A percentile compares a stretch with the other conserved stretches of the same genome.
These are phyloP conservation scores for Drosophila bunnanda DNA, from an alignment of 2,888 invertebrate genomes.

Conservation along the genomic window DNA sequence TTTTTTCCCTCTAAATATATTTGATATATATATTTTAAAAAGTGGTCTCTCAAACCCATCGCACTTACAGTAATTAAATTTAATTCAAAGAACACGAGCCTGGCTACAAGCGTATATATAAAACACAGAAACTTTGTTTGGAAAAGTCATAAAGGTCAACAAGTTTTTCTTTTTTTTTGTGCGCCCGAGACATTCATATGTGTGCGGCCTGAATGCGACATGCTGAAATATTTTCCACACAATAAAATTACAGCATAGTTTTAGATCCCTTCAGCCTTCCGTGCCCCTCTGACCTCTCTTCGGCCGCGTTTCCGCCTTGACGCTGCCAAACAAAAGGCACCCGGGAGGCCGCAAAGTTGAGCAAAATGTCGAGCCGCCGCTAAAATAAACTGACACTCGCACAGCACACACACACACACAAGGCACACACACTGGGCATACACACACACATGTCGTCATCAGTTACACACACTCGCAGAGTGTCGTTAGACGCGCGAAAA, in stretches of 20 bases:
- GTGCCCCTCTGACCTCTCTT: not conserved
- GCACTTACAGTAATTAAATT: conserved; percentile 36
- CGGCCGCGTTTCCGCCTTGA: conserved; percentile 51
- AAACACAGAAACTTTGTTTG: conserved; percentile 7
- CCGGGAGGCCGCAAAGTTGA: conserved; percentile 44
- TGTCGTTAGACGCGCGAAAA: conserved; percentile 41
- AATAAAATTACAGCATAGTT: conserved; percentile 59
- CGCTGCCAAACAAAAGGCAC: conserved; percentile 60
- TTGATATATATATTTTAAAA: not conserved
- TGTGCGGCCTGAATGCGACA: conserved; percentile 50
- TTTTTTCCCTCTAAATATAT: too few species aligned
- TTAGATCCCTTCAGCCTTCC: conserved; percentile 4
- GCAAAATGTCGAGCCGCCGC: conserved; percentile 41
- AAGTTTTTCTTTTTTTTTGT: conserved; percentile 11
- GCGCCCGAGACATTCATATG: conserved; percentile 17
- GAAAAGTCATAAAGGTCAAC: conserved; percentile 53
- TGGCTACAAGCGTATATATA: conserved; percentile 7
- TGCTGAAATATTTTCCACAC: conserved; percentile 62
- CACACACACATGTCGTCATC: conserved; percentile 2
- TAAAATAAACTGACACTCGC: conserved; percentile 49
- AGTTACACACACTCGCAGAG: conserved; percentile 12
- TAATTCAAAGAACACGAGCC: conserved; percentile 16
- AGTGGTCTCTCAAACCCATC: conserved; percentile 1
- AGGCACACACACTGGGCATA: too few species aligned
- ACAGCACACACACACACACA: conserved; percentile 10